Evolutionary conservation across 2,113 vertebrate genomes (phyloP), one percentile per base, ranked within the genome.

Genomic region (Malaclemys terrapin): DNA sequence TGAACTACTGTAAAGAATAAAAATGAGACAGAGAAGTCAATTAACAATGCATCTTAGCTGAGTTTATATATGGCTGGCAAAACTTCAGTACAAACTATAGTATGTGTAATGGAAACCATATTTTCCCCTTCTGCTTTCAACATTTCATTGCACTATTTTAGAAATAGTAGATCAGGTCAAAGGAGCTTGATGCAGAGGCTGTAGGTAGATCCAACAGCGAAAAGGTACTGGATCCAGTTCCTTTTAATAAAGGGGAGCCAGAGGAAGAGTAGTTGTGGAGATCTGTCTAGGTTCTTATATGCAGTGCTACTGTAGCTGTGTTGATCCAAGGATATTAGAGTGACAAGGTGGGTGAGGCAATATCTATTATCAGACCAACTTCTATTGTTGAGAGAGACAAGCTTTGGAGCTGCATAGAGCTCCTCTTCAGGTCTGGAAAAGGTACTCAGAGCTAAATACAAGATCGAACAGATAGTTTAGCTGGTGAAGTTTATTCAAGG

Each of bases 1-100:
- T 1, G 99, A 99, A 97, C 99, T 99, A 97, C 99, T 99, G 97
- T 87, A 94, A 91, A 27, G 4, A 89, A 91, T 82, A 65, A 75
- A 56, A 91, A 80, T 31, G 3, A 89, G 17, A 80, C 52, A 59
- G 8, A 62, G 87, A 87, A 82, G 45, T 1, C 27, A 90, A 47
- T n/a, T 85, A 54, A 62, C 47, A 17, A 53, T 90, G 69, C 12
- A 65, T 65, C 53, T 27, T 88, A 59, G 57, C 82, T 72, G 11
- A 84, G 27, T 54, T 57, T 85, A 53, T 24, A 69, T 27, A 82
- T 50, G 17, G 49, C 19, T 80, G 79, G 82, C 62, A 45, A 91
- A 78, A 42, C 85, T 95, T 82, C 42, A 91, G 89, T 8, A 50
- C 1, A 54, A 94, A 16, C 25, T 20, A 35, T 31, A 89, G 88